phyloP scores from a whole-genome alignment of 2,113 vertebrate genomes.

The Onychostoma macrolepis region DNA sequence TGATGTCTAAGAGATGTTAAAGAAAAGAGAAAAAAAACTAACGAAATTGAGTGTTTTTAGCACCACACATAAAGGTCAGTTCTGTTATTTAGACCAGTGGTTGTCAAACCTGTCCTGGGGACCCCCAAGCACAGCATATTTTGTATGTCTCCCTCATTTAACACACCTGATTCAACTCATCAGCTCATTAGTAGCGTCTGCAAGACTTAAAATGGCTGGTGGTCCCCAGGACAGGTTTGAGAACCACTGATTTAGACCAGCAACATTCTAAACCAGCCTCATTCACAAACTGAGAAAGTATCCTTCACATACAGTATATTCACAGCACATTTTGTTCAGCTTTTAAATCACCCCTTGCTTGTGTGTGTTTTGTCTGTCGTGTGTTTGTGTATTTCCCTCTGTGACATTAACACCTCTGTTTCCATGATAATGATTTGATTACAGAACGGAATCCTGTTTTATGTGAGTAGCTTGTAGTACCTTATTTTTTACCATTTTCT shows the following conservation, averaged over 20 bases:
- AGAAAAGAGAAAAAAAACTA: not conserved
- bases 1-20: not conserved
- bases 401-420: conserved; percentile 69
- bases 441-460: conserved; percentile 82
- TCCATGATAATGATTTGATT: conserved; percentile 70
- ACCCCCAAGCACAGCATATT: too few relatives aligned
- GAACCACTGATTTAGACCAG: conserved; percentile 9
- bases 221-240: too few relatives aligned
- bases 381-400: conserved; percentile 45
- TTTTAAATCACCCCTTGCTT: not conserved
- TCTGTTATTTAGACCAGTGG: not conserved
- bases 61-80: not conserved
- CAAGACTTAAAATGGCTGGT: too few relatives aligned
- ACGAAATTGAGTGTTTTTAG: not conserved
- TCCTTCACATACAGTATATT: not conserved
- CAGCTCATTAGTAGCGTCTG: too few relatives aligned
- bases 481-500: conserved; percentile 58
- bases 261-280: not conserved
- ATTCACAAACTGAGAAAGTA: not conserved
- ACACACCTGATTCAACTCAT: too few relatives aligned
- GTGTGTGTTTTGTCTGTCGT: conserved; percentile 2
- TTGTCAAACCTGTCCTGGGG: too few relatives aligned
- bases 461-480: conserved; percentile 84
- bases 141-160: too few relatives aligned
- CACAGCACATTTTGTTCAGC: not conserved